Conservation (phyloP, 92 coral and sea anemone species). For the Heliopora coerulea region DNA sequence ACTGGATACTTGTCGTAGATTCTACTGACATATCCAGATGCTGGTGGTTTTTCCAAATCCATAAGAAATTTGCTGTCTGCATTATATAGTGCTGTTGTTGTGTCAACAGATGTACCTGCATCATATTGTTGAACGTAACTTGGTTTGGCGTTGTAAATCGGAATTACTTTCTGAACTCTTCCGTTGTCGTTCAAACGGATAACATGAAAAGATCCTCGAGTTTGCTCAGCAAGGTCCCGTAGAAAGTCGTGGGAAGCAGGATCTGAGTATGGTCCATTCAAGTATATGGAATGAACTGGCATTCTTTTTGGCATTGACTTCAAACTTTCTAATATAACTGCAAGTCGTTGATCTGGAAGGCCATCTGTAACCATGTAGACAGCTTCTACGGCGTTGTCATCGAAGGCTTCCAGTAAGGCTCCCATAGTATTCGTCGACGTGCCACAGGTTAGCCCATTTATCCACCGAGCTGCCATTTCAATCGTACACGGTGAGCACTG, state of each 20-base stretch:
- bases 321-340: slow-evolving; percentile 80
- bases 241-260: slow-evolving; percentile 86
- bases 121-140: slow-evolving; percentile 59
- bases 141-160: slow-evolving; percentile 72
- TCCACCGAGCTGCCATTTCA: slow-evolving; percentile 78
- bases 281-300: slow-evolving; percentile 87
- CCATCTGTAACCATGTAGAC: slow-evolving; percentile 93
- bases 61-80: neutral
- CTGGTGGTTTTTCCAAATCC: slow-evolving; percentile 52
- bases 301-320: slow-evolving; percentile 67
- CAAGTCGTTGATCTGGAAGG: slow-evolving; percentile 87
- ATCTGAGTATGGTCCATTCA: slow-evolving; percentile 83
- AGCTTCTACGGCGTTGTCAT: slow-evolving; percentile 83
- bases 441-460: slow-evolving; percentile 74
- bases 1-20: slow-evolving; percentile 53
- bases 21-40: slow-evolving; percentile 64
- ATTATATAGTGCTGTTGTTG: neutral
- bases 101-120: slow-evolving; percentile 22
- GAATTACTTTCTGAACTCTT: slow-evolving; percentile 74
- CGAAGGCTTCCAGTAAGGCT: slow-evolving; percentile 86
- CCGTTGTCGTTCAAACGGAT: slow-evolving; percentile 75
- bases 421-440: slow-evolving; percentile 93
- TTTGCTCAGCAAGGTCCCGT: slow-evolving; percentile 73
- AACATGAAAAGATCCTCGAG: slow-evolving; percentile 85
- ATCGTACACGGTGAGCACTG: slow-evolving; percentile 87